Evolutionary conservation across 2,797 vertebrate genomes (phyloP), one percentile per base, ranked within the genome.

Genomic region (Pipistrellus kuhlii): DNA sequence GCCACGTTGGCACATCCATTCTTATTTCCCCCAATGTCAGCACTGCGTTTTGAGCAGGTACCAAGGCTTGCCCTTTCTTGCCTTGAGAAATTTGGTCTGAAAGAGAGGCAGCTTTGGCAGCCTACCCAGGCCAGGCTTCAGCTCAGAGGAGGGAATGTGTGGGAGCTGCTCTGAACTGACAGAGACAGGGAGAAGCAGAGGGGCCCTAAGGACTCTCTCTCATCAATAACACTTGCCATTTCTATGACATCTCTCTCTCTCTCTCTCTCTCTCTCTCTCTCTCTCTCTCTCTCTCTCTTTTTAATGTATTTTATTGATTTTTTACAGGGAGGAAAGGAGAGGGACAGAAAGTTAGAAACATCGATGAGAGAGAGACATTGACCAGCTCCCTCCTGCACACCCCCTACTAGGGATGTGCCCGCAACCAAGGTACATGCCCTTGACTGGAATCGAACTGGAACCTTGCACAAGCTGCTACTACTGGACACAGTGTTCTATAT

Each of bases 81-180:
- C 12, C 6, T 66, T 55, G 59, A 68, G 14, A 76, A 75, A 48
- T n/a, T 14, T 51, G 35, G 20, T 32, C n/a, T 27, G 10, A 13
- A 93, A 38, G 32, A 84, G 6, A 66, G 51, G 53, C 3, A 46
- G 14, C 23, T 68, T 57, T 71, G 35, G 62, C 30, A 82, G 23
- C 44, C 46, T 30, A 6, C 1, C 15, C 11, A 21, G 64, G 32
- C 72, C 21, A 23, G 75, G 25, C 2, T 41, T 75, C 44, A 80
- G 57, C 30, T 4, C 68, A 46, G 27, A 57, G 57, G 69, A 57
- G 51, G 75, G 13, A 30, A 23, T 20, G 17, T 32, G 8, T 7
- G 4, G 12, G 32, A 15, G 20, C 13, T 3, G 9, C 32, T 41
- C n/a, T 46, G 8, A 38, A 15, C 8, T 1, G 41, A 21, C 0